Conservation (phyloP, 2,797 vertebrate species). For the Malurus leucopterus region DNA sequence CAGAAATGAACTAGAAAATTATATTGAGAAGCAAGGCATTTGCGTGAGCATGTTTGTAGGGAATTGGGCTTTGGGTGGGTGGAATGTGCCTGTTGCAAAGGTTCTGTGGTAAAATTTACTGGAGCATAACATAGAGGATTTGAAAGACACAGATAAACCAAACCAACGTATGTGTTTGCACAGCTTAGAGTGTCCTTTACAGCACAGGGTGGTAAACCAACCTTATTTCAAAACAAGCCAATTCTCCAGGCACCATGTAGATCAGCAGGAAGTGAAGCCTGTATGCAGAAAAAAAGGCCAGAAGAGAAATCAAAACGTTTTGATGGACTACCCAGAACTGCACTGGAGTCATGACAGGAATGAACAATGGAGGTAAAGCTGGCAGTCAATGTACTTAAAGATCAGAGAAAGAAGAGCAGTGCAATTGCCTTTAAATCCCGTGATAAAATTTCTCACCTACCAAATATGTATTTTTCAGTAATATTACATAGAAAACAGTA, state of each 20-base stretch:
- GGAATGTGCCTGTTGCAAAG: neutral
- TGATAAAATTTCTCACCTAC: neutral
- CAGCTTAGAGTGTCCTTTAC: neutral
- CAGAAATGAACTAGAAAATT: neutral
- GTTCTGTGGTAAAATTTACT: conserved; percentile 19
- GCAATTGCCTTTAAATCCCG: neutral
- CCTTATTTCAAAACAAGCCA: neutral
- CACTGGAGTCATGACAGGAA: neutral
- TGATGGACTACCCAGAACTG: neutral
- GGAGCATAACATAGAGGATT: neutral
- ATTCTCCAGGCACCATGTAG: neutral
- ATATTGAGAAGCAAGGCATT: neutral
- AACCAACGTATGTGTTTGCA: neutral
- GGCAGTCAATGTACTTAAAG: neutral
- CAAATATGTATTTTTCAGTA: neutral
- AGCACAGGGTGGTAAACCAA: neutral
- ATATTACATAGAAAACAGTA: neutral
- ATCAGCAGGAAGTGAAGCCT: neutral
- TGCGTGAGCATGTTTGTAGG: neutral
- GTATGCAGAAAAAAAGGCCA: neutral
- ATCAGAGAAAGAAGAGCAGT: neutral
- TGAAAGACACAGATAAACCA: neutral
- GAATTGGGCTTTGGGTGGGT: neutral
- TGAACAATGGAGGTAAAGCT: neutral
- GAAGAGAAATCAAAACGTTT: neutral